Percentiles rank a stretch among this genome's conserved stretches.
phyloP scores from a whole-genome alignment of 2,113 vertebrate genomes.

The Anolis carolinensis region DNA sequence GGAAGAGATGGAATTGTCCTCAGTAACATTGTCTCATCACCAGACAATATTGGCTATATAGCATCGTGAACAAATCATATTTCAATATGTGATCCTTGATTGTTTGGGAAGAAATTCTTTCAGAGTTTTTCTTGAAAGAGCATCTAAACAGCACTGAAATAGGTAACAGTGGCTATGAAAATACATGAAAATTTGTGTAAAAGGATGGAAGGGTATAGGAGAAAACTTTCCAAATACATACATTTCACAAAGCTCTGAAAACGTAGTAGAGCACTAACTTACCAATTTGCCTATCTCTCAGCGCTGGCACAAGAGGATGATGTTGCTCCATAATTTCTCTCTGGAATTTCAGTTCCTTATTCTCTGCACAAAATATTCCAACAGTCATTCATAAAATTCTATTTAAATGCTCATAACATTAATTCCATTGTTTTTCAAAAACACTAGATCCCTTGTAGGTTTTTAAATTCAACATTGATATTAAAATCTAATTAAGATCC shows the following conservation, averaged over 20 bases:
- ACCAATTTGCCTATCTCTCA: background rate
- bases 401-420: slow-evolving; percentile 5
- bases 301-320: background rate
- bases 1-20: no score
- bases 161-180: background rate
- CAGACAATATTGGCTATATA: no score
- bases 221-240: background rate
- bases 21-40: background rate
- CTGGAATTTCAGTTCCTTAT: background rate
- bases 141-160: background rate
- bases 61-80: background rate
- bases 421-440: background rate
- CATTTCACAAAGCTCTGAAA: background rate
- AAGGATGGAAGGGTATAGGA: background rate
- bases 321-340: background rate
- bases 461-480: slow-evolving; percentile 33
- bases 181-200: background rate
- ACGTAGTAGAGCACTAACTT: background rate
- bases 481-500: slow-evolving; percentile 27
- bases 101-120: background rate
- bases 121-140: no score
- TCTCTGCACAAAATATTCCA: slow-evolving; percentile 2
- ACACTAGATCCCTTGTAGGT: background rate
- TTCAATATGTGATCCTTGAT: background rate
- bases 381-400: background rate